Evolutionary conservation across 2,888 invertebrate genomes (phyloP).

Genomic region (Lasioglossum villosulum): DNA sequence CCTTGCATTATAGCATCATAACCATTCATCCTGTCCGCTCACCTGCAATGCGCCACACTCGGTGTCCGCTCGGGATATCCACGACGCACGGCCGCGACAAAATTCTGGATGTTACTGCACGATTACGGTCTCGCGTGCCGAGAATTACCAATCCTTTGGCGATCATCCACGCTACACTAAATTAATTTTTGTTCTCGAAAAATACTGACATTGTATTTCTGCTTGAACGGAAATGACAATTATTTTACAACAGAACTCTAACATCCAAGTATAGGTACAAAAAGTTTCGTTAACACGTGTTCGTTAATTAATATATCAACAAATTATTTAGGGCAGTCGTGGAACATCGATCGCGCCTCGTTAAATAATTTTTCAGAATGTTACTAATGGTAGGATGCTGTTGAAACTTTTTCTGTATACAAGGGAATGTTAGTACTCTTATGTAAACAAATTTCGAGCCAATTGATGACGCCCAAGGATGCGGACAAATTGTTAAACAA

Average conservation of each 20-base stretch:
- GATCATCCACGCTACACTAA: not conserved
- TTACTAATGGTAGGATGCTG: not conserved
- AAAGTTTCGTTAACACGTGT: not conserved
- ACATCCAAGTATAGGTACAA: not conserved
- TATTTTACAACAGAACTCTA: not conserved
- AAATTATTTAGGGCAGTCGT: not conserved
- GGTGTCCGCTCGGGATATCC: constrained; percentile 71
- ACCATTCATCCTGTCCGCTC: constrained; percentile 82
- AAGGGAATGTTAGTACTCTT: not conserved
- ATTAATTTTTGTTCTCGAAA: not conserved
- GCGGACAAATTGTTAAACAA: not conserved
- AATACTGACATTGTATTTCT: not conserved
- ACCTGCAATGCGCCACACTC: constrained; percentile 81
- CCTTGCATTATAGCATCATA: constrained; percentile 83
- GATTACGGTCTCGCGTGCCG: not conserved
- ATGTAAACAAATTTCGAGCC: not conserved
- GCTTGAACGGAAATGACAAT: not conserved
- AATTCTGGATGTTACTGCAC: constrained; percentile 21
- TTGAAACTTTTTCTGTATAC: not conserved
- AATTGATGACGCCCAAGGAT: not conserved
- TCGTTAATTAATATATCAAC: not conserved
- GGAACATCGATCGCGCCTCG: not conserved
- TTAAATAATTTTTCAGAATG: not conserved
- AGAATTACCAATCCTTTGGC: not conserved
- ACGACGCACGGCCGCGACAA: constrained; percentile 4